These are phyloP conservation scores for Dorcus hopei DNA, from an alignment of 2,888 invertebrate genomes.

Conservation along the genomic window DNA sequence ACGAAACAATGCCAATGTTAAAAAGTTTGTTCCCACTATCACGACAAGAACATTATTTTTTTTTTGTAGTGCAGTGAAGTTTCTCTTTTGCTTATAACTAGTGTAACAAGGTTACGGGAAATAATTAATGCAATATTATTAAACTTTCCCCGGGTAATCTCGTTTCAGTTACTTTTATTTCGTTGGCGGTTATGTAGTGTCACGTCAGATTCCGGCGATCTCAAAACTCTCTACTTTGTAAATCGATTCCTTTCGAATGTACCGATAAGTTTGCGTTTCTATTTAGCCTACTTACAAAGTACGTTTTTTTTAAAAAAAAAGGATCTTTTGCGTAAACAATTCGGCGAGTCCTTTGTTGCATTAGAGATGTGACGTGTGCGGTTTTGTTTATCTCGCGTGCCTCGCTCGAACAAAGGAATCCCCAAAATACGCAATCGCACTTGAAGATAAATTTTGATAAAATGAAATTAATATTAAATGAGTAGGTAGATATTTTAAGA, in stretches of 20 bases:
- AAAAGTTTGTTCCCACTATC: slow-evolving; percentile 18
- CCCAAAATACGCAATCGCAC: too few relatives aligned
- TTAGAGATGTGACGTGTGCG: too few relatives aligned
- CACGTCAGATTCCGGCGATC: neutral
- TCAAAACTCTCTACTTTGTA: slow-evolving; percentile 2
- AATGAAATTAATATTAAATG: too few relatives aligned
- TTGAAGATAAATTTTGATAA: too few relatives aligned
- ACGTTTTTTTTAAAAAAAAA: too few relatives aligned
- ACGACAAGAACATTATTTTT: slow-evolving; percentile 17
- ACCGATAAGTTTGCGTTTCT: neutral
- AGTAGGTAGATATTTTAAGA: too few relatives aligned
- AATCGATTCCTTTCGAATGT: neutral
- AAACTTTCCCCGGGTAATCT: slow-evolving; percentile 45
- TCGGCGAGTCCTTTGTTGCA: too few relatives aligned
- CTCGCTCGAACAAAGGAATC: too few relatives aligned
- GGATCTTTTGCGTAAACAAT: too few relatives aligned
- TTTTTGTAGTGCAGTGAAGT: slow-evolving; percentile 17
- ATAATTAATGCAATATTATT: slow-evolving; percentile 45
- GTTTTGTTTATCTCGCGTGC: too few relatives aligned
- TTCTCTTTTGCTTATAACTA: slow-evolving; percentile 43
- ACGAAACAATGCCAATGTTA: neutral
- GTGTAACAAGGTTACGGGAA: slow-evolving; percentile 45
- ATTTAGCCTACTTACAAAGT: neutral
- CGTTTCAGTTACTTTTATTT: slow-evolving; percentile 24
- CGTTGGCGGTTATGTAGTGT: neutral